A percentile compares a stretch with the other conserved stretches of the same genome.
Conservation (phyloP, 2,888 invertebrate species). For the Torymus tubicola region DNA sequence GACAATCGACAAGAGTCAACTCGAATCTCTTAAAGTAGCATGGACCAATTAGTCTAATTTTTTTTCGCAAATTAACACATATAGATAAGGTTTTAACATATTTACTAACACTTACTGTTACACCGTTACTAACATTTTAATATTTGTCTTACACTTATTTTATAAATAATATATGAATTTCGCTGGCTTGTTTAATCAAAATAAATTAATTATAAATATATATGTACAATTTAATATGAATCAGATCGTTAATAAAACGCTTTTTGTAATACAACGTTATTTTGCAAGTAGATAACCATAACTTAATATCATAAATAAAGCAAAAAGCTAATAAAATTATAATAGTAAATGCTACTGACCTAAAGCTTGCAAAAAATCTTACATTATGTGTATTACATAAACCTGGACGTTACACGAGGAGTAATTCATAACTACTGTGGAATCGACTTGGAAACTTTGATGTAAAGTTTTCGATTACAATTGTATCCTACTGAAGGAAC, state of each 20-base stretch:
- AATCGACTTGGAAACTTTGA: constrained; percentile 53
- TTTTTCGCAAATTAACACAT: neutral
- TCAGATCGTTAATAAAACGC: constrained; percentile 21
- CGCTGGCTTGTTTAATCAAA: constrained; percentile 28
- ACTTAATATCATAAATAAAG: constrained; percentile 18
- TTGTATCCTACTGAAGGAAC: constrained; percentile 58
- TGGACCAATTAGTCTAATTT: constrained; percentile 49
- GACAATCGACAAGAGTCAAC: constrained; percentile 13
- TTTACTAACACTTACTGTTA: constrained; percentile 37
- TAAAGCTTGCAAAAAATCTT: constrained; percentile 37
- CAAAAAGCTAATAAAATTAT: constrained; percentile 12
- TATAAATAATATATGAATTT: constrained; percentile 39
- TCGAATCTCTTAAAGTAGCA: constrained; percentile 41
- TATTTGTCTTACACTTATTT: constrained; percentile 31
- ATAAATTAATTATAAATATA: constrained; percentile 46
- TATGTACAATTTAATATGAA: constrained; percentile 36
- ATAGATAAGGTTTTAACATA: constrained; percentile 21
- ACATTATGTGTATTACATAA: constrained; percentile 27
- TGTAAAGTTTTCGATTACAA: constrained; percentile 55
- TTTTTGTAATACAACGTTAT: constrained; percentile 15
- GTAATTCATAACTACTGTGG: constrained; percentile 40
- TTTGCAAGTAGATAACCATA: constrained; percentile 35
- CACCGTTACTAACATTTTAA: constrained; percentile 3
- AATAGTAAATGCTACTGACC: constrained; percentile 9
- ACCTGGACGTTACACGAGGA: constrained; percentile 32